These are phyloP conservation scores for Neoitamus cyanurus DNA, from an alignment of 2,888 invertebrate genomes.

Conservation along the genomic window DNA sequence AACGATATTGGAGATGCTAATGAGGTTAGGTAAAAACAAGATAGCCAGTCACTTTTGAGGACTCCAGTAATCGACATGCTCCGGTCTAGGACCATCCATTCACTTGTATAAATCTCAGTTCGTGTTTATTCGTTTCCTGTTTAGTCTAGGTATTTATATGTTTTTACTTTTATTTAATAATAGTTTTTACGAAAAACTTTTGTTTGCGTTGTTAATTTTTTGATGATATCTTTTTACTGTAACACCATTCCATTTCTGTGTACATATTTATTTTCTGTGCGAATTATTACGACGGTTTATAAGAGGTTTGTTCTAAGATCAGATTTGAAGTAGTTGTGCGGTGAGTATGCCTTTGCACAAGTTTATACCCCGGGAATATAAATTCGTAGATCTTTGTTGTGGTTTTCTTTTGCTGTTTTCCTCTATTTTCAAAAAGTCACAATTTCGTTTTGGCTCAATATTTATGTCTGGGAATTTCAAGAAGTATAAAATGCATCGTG, in stretches of 20 bases:
- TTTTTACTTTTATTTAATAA: conserved; percentile 25
- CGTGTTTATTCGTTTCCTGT: neutral
- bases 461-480: neutral
- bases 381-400: too few relatives aligned
- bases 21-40: neutral
- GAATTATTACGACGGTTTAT: too few relatives aligned
- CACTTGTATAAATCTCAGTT: conserved; percentile 7
- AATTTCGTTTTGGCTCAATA: neutral
- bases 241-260: neutral
- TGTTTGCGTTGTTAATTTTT: neutral
- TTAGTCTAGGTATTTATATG: conserved; percentile 9
- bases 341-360: neutral
- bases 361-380: too few relatives aligned
- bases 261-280: too few relatives aligned
- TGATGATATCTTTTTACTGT: neutral
- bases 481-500: neutral
- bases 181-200: neutral
- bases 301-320: too few relatives aligned
- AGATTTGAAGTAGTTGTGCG: neutral
- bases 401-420: neutral
- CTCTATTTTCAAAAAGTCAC: too few relatives aligned
- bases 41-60: neutral
- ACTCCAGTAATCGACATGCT: neutral
- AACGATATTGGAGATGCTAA: neutral
- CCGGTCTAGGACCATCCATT: neutral